A percentile compares a stretch with the other conserved stretches of the same genome.
These are phyloP conservation scores for Callopanchax toddi DNA, from an alignment of 2,113 vertebrate species.

Conservation along the genomic window DNA sequence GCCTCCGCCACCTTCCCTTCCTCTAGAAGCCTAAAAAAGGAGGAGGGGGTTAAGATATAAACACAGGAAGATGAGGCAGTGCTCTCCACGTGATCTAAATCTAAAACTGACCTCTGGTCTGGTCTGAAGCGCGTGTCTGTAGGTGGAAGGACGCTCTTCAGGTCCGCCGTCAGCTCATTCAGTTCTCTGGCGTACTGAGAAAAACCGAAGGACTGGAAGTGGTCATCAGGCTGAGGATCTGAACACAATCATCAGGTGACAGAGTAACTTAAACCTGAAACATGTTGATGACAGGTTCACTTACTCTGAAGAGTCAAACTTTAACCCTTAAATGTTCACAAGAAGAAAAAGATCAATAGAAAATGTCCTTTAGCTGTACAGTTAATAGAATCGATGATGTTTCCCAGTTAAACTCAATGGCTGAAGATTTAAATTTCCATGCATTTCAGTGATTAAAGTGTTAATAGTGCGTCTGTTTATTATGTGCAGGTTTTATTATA, in stretches of 20 bases:
- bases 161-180: slow-evolving; percentile 86
- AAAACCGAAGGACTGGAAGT: slow-evolving; percentile 86
- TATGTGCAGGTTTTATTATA: too few species aligned
- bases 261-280: not conserved
- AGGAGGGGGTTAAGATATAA: not conserved
- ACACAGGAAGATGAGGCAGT: not conserved
- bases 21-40: slow-evolving; percentile 84
- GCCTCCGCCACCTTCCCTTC: slow-evolving; percentile 86
- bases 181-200: slow-evolving; percentile 89
- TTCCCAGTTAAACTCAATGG: too few species aligned
- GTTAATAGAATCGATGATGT: too few species aligned
- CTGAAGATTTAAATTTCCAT: too few species aligned
- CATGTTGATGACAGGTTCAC: too few species aligned
- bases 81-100: not conserved
- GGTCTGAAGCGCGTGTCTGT: slow-evolving; percentile 89
- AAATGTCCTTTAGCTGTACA: too few species aligned
- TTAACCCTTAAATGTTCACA: too few species aligned
- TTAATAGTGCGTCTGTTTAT: too few species aligned
- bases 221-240: slow-evolving; percentile 88
- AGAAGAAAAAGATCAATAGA: too few species aligned
- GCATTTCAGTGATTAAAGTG: too few species aligned
- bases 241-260: slow-evolving; percentile 6
- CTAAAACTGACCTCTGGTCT: slow-evolving; percentile 85
- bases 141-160: slow-evolving; percentile 82
- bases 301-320: too few species aligned